Base-by-base conservation (phyloP, 2,797 vertebrate species). In the Paguma larvata region DNA sequence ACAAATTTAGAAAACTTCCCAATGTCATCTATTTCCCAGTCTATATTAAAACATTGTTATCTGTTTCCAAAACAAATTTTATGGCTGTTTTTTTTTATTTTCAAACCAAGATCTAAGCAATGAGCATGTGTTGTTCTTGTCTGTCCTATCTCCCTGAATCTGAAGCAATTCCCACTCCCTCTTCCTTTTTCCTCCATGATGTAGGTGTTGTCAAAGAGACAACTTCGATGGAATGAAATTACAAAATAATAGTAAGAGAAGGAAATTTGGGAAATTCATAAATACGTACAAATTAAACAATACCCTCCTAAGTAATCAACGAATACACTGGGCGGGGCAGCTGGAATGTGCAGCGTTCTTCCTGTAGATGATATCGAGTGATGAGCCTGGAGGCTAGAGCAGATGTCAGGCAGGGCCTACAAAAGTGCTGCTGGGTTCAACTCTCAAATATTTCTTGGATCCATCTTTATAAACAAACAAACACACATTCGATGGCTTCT, bases 101-200 rank as follows among this genome's bases (percentile, higher is more conserved):
- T 80, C 23, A 93, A 63, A 30, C 82, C 30, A 87, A 80, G n/a
- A 72, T 85, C 67, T 79, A 92, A 77, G 65, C 38, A 78, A 85
- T 18, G 53, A 59, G 9, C 14, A 78, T 30, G 3, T 8, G 46
- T 63, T 75, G 19, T 77, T 72, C 95, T 95, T 46, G 30, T 14
- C 30, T 77, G 34, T 41, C 59, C 16, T 27, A 13, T 73, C 15
- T 83, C 14, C 10, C 70, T 83, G 87, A 65, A 87, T 34, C 48
- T 73, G 73, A 88, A 95, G 32, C 16, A 95, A 88, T 75, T 85
- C 14, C 48, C n/a, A n/a, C 6, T 70, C 41, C 18, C 8, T 48
- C 32, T 53, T 80, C 25, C 11, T 82, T 90, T 63, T 93, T 80
- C 59, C 46, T 85, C 62, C 38, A 68, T 13, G 8, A 79, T 23